phyloP scores from a whole-genome alignment of 2,888 invertebrate genomes.

The Schizaphis graminum region DNA sequence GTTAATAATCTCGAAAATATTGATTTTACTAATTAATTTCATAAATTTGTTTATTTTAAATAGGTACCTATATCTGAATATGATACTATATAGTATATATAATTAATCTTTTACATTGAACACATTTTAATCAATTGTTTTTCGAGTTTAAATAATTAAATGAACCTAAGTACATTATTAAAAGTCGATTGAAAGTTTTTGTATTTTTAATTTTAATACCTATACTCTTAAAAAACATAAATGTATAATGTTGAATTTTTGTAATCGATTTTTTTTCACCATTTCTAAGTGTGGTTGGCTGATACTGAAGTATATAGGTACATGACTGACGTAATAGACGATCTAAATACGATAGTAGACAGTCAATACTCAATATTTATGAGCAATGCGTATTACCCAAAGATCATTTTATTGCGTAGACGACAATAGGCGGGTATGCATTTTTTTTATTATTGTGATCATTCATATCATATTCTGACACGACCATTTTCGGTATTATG shows the following conservation, averaged over 20 bases:
- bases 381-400: conserved; percentile 13
- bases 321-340: neutral
- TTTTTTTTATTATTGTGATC: conserved; percentile 27
- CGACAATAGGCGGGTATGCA: conserved; percentile 6
- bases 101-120: neutral
- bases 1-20: neutral
- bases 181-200: neutral
- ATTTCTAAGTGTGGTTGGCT: neutral
- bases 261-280: neutral
- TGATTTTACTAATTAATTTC: neutral
- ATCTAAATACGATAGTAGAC: conserved; percentile 57
- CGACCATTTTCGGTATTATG: conserved; percentile 62
- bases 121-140: neutral
- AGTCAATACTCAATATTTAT: conserved; percentile 42
- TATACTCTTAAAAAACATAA: neutral
- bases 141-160: neutral
- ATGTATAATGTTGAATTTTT: neutral
- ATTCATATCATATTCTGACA: conserved; percentile 43
- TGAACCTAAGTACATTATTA: neutral
- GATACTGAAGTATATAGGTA: neutral
- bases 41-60: neutral
- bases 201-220: neutral
- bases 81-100: neutral
- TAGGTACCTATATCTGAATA: neutral
- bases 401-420: conserved; percentile 34